phyloP scores from a whole-genome alignment of 1,140 invertebrate species.

The Riptortus pedestris region DNA sequence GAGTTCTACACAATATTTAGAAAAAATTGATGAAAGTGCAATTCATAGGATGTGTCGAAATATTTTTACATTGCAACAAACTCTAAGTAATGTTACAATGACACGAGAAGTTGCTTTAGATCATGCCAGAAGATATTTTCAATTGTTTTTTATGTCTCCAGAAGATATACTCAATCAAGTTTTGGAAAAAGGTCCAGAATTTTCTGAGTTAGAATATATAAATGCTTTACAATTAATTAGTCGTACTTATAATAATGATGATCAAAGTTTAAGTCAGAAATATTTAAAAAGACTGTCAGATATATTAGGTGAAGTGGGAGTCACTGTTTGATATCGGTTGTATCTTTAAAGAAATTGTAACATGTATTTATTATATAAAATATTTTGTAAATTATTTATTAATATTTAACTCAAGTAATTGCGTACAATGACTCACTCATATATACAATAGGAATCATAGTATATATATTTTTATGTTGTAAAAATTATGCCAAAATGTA shows the following conservation, averaged over 20 bases:
- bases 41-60: constrained; percentile 77
- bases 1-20: constrained; percentile 66
- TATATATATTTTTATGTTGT: constrained; percentile 14
- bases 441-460: neutral
- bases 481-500: constrained; percentile 10
- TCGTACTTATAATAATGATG: constrained; percentile 41
- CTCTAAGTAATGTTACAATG: constrained; percentile 72
- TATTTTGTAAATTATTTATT: constrained; percentile 2
- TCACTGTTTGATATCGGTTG: constrained; percentile 42
- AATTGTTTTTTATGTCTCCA: constrained; percentile 71
- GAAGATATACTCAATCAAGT: constrained; percentile 77
- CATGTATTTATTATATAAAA: neutral
- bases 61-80: constrained; percentile 76
- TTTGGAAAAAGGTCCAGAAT: constrained; percentile 69
- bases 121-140: constrained; percentile 78
- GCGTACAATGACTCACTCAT: neutral
- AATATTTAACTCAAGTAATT: neutral
- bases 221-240: constrained; percentile 67
- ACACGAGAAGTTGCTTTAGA: constrained; percentile 74
- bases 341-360: neutral
- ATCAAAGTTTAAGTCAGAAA: constrained; percentile 38
- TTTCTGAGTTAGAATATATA: constrained; percentile 75
- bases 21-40: constrained; percentile 66
- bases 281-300: constrained; percentile 51
- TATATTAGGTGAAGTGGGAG: constrained; percentile 54